These are phyloP conservation scores for Caenorhabditis angaria DNA, from an alignment of 2,888 invertebrate species.

Conservation along the genomic window DNA sequence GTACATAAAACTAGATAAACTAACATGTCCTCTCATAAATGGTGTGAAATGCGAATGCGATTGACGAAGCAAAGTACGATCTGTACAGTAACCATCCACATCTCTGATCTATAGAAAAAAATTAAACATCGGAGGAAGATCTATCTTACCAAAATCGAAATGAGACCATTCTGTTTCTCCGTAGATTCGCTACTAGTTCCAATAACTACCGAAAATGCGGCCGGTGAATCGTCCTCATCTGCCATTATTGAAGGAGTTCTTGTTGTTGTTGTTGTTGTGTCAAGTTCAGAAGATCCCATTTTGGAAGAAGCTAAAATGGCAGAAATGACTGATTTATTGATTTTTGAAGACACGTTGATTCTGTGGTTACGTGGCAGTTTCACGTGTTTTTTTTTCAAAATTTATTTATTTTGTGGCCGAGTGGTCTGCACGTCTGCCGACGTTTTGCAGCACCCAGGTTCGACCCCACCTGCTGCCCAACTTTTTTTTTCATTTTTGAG, in stretches of 20 bases:
- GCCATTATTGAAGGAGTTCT: neutral
- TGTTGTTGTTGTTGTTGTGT: neutral
- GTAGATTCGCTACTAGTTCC: constrained; percentile 18
- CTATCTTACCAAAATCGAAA: constrained; percentile 3
- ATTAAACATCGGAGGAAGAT: neutral
- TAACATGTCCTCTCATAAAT: constrained; percentile 35
- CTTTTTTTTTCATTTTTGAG: neutral
- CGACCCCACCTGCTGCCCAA: too few relatives aligned
- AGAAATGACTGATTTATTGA: too few relatives aligned
- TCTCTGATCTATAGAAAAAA: constrained; percentile 17
- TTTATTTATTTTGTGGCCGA: too few relatives aligned
- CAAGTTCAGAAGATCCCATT: too few relatives aligned
- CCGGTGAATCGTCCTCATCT: constrained; percentile 11
- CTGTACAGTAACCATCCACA: constrained; percentile 25
- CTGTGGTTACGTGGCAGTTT: too few relatives aligned
- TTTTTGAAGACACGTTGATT: too few relatives aligned
- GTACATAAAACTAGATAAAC: too few relatives aligned
- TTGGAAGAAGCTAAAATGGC: too few relatives aligned
- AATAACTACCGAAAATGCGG: constrained; percentile 27
- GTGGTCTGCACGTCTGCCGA: too few relatives aligned
- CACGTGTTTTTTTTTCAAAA: too few relatives aligned
- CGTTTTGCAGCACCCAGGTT: too few relatives aligned
- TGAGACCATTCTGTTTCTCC: constrained; percentile 13
- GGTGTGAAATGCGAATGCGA: constrained; percentile 35
- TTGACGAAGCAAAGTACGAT: constrained; percentile 26